Evolutionary conservation across 2,797 vertebrate species (phyloP).

Genomic region (Sebastes nivosus): DNA sequence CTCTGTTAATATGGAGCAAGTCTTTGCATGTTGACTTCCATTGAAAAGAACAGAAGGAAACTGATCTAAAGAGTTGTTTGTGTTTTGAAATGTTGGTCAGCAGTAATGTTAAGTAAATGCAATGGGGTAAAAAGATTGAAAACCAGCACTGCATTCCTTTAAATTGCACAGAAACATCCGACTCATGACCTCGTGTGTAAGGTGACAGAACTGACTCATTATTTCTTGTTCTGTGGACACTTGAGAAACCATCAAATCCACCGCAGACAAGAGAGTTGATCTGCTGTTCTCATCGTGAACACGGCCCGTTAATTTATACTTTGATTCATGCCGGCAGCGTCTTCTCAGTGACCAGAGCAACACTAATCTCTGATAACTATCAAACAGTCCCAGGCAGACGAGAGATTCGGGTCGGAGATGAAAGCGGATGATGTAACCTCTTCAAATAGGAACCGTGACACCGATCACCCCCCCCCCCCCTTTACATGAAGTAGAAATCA

Average conservation of each 20-base stretch:
- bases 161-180: not conserved
- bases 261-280: not conserved
- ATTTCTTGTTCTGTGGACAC: too few species aligned
- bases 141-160: not conserved
- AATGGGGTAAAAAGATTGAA: not conserved
- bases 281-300: not conserved
- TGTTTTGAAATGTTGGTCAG: not conserved
- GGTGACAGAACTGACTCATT: not conserved
- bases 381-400: not conserved
- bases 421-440: conserved; percentile 38
- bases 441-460: not conserved
- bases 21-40: not conserved
- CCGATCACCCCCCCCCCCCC: not conserved
- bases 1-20: not conserved
- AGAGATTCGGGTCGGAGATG: conserved; percentile 1
- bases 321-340: conserved; percentile 10
- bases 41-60: not conserved
- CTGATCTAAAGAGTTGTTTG: not conserved
- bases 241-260: not conserved
- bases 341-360: conserved; percentile 18
- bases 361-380: not conserved
- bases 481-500: not conserved
- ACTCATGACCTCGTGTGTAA: not conserved
- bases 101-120: not conserved
- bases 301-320: conserved; percentile 1